Conservation (phyloP, 2,888 invertebrate species). For the Colletes collaris region DNA sequence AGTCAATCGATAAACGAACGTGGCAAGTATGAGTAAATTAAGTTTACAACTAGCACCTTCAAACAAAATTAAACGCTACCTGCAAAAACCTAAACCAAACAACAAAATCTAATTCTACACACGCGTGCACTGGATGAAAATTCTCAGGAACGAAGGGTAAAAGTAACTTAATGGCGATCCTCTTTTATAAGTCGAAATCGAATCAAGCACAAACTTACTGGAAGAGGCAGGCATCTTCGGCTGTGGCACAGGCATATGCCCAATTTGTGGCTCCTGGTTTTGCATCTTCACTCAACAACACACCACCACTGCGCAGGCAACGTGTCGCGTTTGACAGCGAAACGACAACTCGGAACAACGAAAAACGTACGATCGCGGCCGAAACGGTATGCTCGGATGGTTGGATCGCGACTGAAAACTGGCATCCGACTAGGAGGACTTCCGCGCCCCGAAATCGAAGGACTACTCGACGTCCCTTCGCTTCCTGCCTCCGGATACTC, state of each 20-base stretch:
- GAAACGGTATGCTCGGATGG: not conserved
- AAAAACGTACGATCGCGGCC: not conserved
- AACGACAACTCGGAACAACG: conserved; percentile 2
- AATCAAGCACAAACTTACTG: conserved; percentile 71
- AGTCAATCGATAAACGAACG: too few species aligned
- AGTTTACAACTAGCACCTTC: too few species aligned
- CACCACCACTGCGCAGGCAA: conserved; percentile 14
- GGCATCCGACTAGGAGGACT: conserved; percentile 3
- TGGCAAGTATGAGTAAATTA: too few species aligned
- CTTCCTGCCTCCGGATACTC: conserved; percentile 22
- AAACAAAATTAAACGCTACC: too few species aligned
- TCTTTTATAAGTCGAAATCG: too few species aligned
- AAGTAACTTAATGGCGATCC: too few species aligned
- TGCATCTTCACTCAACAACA: conserved; percentile 66
- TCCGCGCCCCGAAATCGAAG: not conserved
- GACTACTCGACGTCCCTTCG: conserved; percentile 23
- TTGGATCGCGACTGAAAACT: not conserved
- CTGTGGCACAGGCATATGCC: conserved; percentile 69
- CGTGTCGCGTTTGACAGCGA: not conserved
- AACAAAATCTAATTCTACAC: too few species aligned
- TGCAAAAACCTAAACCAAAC: too few species aligned
- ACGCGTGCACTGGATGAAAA: too few species aligned
- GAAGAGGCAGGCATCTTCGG: conserved; percentile 79
- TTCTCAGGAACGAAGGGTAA: too few species aligned
- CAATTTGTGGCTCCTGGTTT: conserved; percentile 73